phyloP scores from a whole-genome alignment of 1,140 invertebrate species.

The Sitodiplosis mosellana region DNA sequence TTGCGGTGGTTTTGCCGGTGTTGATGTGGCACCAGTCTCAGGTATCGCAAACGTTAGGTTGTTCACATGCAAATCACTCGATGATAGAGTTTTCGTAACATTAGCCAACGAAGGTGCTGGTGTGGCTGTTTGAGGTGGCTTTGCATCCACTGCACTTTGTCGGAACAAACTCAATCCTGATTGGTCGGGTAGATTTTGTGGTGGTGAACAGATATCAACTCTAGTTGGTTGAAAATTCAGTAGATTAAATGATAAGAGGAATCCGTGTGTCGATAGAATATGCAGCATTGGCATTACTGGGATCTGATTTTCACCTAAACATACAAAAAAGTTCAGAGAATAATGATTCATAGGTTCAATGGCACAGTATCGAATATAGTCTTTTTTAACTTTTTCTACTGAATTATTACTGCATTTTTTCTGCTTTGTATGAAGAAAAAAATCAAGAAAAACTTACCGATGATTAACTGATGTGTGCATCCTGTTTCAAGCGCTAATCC shows the following conservation, averaged over 20 bases:
- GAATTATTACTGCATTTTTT: too few relatives aligned
- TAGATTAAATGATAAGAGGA: slow-evolving; percentile 48
- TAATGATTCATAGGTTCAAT: too few relatives aligned
- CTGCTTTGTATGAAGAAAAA: too few relatives aligned
- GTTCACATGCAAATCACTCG: background rate
- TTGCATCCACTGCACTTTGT: too few relatives aligned
- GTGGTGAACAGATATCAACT: slow-evolving; percentile 33
- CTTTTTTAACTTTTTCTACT: too few relatives aligned
- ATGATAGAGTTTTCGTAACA: slow-evolving; percentile 12
- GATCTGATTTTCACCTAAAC: slow-evolving; percentile 34
- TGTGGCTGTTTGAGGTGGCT: too few relatives aligned
- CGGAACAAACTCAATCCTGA: slow-evolving; percentile 14
- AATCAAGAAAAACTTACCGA: too few relatives aligned
- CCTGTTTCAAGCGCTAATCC: slow-evolving; percentile 47
- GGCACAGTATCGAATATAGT: too few relatives aligned
- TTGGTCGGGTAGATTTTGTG: slow-evolving; percentile 29
- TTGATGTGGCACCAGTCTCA: background rate
- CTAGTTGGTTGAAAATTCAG: slow-evolving; percentile 37
- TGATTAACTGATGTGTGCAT: slow-evolving; percentile 33
- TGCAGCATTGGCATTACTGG: slow-evolving; percentile 44
- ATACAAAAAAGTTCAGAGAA: too few relatives aligned
- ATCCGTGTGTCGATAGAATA: slow-evolving; percentile 48
- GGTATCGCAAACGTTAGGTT: background rate
- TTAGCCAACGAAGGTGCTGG: too few relatives aligned
- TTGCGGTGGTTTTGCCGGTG: slow-evolving; percentile 8